These are phyloP conservation scores for Bugulina stolonifera DNA, from an alignment of 2,888 invertebrate species.

Conservation along the genomic window DNA sequence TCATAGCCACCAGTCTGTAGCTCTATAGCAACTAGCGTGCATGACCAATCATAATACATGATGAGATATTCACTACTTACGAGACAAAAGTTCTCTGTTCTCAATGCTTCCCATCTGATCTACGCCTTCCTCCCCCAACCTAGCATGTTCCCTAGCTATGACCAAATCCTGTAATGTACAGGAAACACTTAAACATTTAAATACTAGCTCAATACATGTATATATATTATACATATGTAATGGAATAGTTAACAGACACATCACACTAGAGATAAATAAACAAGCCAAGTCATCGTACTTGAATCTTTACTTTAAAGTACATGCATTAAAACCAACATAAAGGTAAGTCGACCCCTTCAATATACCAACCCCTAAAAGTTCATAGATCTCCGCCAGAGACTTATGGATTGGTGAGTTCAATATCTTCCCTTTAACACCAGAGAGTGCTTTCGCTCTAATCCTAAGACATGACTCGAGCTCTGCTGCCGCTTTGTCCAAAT, in stretches of 20 bases:
- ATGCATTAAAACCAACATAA: not conserved
- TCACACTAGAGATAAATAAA: too few relatives aligned
- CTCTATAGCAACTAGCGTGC: too few relatives aligned
- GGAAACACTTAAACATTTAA: too few relatives aligned
- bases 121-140: not conserved
- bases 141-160: not conserved
- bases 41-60: too few relatives aligned
- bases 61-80: too few relatives aligned
- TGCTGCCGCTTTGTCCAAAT: not conserved
- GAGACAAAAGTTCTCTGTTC: not conserved
- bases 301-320: not conserved
- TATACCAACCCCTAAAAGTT: not conserved
- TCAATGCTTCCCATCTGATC: not conserved
- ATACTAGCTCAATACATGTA: too few relatives aligned
- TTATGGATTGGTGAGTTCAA: not conserved
- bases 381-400: not conserved
- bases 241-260: too few relatives aligned
- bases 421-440: not conserved
- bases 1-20: too few relatives aligned
- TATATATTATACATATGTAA: too few relatives aligned
- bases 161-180: not conserved
- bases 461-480: not conserved
- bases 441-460: not conserved
- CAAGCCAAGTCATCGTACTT: not conserved
- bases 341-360: too few relatives aligned